Conservation (phyloP, 2,113 vertebrate species). For the Ploceus nigricollis region DNA sequence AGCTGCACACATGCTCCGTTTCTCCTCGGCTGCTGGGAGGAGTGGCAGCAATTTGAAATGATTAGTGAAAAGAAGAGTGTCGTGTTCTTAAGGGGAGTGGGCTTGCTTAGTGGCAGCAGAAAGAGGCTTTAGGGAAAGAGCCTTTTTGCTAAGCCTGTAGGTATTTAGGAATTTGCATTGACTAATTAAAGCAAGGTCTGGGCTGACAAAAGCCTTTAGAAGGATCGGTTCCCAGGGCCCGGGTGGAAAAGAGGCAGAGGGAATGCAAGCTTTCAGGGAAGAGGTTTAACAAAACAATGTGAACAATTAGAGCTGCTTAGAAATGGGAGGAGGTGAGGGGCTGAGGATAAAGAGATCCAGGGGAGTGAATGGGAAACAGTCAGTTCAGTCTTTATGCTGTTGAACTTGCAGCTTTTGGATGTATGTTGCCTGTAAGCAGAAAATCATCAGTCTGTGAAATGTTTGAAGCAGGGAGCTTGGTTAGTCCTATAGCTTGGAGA, state of each 20-base stretch:
- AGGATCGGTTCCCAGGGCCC: not conserved
- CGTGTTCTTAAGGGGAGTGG: not conserved
- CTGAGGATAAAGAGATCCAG: not conserved
- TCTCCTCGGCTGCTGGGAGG: not conserved
- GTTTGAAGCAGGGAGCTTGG: not conserved
- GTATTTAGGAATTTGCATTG: conserved; percentile 66
- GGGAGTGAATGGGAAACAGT: not conserved
- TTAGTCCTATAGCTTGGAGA: not conserved
- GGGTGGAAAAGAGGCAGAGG: not conserved
- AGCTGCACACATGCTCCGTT: not conserved
- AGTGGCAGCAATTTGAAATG: conserved; percentile 20
- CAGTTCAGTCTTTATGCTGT: not conserved
- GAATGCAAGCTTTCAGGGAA: conserved; percentile 11
- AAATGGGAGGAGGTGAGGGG: conserved; percentile 34
- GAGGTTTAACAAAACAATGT: conserved; percentile 42
- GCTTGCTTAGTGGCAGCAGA: conserved; percentile 31
- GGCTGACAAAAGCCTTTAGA: conserved; percentile 53
- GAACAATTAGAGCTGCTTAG: conserved; percentile 53
- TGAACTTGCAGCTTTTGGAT: not conserved
- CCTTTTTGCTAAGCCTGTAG: conserved; percentile 46
- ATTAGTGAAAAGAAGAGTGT: conserved; percentile 20
- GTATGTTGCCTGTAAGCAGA: conserved; percentile 13
- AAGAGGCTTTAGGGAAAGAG: conserved; percentile 44
- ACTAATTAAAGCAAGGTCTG: conserved; percentile 54
- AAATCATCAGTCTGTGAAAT: not conserved